A percentile compares a stretch with the other conserved stretches of the same genome.
phyloP scores from a whole-genome alignment of 2,113 vertebrate species.

The Mola mola region DNA sequence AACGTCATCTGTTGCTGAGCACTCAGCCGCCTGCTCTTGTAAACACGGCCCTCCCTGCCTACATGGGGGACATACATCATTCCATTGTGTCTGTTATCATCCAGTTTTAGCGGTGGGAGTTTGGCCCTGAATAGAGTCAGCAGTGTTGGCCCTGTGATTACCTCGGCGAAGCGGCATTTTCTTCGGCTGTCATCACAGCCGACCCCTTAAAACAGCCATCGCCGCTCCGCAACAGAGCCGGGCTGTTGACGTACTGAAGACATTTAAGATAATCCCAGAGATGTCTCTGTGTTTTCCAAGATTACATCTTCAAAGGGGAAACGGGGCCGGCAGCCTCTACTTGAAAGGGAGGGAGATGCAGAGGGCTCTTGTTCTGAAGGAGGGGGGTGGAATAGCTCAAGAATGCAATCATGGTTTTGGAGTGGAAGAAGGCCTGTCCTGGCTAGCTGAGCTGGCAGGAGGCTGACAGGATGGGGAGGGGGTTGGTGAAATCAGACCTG shows the following conservation, averaged over 20 bases:
- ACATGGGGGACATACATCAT: constrained; percentile 55
- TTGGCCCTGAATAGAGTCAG: constrained; percentile 52
- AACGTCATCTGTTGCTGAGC: constrained; percentile 46
- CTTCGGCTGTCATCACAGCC: constrained; percentile 66
- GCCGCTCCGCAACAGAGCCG: constrained; percentile 51
- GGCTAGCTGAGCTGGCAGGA: constrained; percentile 63
- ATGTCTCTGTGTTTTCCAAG: constrained; percentile 79
- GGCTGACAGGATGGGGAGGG: constrained; percentile 17
- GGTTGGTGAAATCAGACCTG: background rate
- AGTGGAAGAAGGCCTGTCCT: constrained; percentile 69
- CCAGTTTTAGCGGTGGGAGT: constrained; percentile 58
- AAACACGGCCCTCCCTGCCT: constrained; percentile 53
- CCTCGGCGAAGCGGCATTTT: constrained; percentile 63
- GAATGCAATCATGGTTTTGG: constrained; percentile 76
- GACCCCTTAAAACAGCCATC: constrained; percentile 64
- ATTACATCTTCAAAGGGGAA: constrained; percentile 80
- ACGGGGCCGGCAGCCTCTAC: constrained; percentile 64
- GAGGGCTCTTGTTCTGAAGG: constrained; percentile 70
- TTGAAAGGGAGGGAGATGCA: constrained; percentile 72
- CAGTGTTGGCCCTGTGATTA: constrained; percentile 67
- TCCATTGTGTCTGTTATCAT: constrained; percentile 64
- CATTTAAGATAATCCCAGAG: constrained; percentile 80
- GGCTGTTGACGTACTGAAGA: constrained; percentile 79
- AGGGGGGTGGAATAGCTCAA: constrained; percentile 71
- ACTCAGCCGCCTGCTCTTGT: constrained; percentile 39